Conservation (phyloP, 2,113 vertebrate genomes). For the Spermophilus dauricus region DNA sequence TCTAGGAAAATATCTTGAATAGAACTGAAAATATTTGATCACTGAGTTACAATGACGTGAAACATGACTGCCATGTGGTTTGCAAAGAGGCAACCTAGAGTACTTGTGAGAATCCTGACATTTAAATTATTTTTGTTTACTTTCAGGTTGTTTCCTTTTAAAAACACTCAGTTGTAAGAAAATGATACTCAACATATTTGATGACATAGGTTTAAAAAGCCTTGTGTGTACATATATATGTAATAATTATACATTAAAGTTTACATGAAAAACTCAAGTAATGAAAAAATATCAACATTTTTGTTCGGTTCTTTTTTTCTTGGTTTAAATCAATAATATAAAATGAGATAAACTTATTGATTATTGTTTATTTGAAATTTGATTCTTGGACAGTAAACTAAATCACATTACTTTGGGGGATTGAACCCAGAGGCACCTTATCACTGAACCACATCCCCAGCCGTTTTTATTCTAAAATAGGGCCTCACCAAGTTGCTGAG, state of each 20-base stretch:
- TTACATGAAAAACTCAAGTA: slow-evolving; percentile 3
- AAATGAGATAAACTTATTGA: not conserved
- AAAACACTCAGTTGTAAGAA: not conserved
- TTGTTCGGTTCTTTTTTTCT: not conserved
- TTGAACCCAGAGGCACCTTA: too few species aligned
- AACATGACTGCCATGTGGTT: not conserved
- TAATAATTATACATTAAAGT: not conserved
- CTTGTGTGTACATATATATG: not conserved
- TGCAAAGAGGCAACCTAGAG: not conserved
- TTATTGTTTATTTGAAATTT: not conserved
- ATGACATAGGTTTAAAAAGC: not conserved
- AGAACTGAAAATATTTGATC: not conserved
- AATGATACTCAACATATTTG: not conserved
- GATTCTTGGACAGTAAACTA: not conserved
- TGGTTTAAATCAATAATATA: not conserved
- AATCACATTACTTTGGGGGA: not conserved
- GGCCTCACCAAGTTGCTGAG: too few species aligned
- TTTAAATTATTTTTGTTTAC: not conserved
- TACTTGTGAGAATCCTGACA: not conserved
- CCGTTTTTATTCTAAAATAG: too few species aligned
- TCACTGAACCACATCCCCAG: too few species aligned
- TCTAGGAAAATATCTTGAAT: not conserved
- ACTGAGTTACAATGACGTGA: not conserved
- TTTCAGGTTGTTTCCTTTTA: not conserved
- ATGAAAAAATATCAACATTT: not conserved